Evolutionary conservation across 2,113 vertebrate species (phyloP).

Genomic region (Syngnathus typhle): DNA sequence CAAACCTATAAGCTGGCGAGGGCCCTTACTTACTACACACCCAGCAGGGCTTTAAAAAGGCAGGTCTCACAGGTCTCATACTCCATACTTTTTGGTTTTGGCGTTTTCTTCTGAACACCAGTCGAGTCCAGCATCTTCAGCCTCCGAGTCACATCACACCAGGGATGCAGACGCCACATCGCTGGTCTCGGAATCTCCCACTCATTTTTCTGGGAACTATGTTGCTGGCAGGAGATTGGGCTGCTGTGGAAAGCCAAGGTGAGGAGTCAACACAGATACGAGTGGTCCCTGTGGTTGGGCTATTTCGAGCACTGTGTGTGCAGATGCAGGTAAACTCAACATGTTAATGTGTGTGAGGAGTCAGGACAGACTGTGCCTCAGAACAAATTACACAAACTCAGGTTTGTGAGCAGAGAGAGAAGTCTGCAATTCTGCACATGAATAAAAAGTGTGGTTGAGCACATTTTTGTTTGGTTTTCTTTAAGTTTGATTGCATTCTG

Average conservation of each 20-base stretch:
- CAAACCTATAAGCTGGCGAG: constrained; percentile 69
- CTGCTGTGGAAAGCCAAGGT: constrained; percentile 57
- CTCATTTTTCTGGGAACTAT: constrained; percentile 52
- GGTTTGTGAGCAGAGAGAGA: constrained; percentile 30
- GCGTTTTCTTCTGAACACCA: constrained; percentile 25
- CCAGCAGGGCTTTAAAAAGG: constrained; percentile 72
- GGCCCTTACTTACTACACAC: constrained; percentile 67
- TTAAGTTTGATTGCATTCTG: constrained; percentile 1
- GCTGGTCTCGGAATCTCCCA: constrained; percentile 31
- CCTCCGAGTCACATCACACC: constrained; percentile 37
- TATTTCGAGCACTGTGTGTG: constrained; percentile 53
- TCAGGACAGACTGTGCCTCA: constrained; percentile 18
- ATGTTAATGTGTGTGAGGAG: constrained; percentile 17
- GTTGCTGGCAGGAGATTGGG: constrained; percentile 36
- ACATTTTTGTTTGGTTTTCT: constrained; percentile 52
- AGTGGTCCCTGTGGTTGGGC: constrained; percentile 32
- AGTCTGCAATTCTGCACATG: constrained; percentile 17
- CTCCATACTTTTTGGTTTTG: constrained; percentile 28
- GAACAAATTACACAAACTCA: constrained; percentile 11
- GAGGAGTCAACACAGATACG: constrained; percentile 52
- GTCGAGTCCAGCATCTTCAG: constrained; percentile 25
- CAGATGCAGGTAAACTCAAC: constrained; percentile 46
- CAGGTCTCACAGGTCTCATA: constrained; percentile 54
- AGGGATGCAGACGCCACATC: constrained; percentile 45
- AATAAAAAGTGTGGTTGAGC: constrained; percentile 23